A percentile compares a stretch with the other conserved stretches of the same genome.
These are phyloP conservation scores for Tamias sibiricus DNA, from an alignment of 2,113 vertebrate genomes.

Conservation along the genomic window DNA sequence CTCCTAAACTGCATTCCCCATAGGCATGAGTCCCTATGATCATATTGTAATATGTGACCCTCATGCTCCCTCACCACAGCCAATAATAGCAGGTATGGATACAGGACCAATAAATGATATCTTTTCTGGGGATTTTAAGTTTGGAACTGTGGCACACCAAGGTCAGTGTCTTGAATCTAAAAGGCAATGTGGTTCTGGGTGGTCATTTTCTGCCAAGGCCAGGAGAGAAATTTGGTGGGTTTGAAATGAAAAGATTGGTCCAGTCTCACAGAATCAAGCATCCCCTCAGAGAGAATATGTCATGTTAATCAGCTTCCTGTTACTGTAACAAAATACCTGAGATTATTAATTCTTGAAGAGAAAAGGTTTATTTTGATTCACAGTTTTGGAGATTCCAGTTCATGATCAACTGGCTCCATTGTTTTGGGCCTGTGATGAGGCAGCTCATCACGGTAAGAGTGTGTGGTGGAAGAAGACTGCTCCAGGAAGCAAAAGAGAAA, in stretches of 20 bases:
- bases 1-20: not conserved
- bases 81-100: not conserved
- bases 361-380: not conserved
- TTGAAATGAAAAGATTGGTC: not conserved
- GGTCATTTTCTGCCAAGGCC: not conserved
- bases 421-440: not conserved
- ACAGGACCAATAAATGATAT: not conserved
- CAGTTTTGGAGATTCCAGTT: not conserved
- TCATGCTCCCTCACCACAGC: not conserved
- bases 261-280: not conserved
- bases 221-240: not conserved
- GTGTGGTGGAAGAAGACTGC: not conserved
- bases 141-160: not conserved
- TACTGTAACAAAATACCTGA: not conserved
- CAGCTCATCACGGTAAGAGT: not conserved
- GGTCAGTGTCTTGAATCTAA: not conserved
- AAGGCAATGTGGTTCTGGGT: not conserved
- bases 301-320: not conserved
- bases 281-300: not conserved
- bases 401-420: not conserved
- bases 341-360: not conserved
- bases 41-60: not conserved
- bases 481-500: not conserved
- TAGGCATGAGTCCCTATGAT: not conserved
- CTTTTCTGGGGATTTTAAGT: conserved; percentile 1